phyloP scores from a whole-genome alignment of 2,797 vertebrate species.

The Helarctos malayanus region DNA sequence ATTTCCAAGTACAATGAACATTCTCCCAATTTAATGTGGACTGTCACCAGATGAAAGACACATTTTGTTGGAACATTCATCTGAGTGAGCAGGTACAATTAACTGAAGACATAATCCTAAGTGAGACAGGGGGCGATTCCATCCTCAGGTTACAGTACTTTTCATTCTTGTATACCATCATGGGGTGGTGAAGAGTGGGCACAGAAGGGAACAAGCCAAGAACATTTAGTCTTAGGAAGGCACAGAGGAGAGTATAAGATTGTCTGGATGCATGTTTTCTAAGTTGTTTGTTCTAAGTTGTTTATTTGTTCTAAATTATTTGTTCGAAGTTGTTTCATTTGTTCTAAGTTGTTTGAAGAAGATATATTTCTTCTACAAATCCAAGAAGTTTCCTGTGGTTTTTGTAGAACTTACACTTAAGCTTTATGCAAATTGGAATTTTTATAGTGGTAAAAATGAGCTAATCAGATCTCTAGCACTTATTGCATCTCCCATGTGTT shows the following conservation, averaged over 20 bases:
- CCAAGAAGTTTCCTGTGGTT: background rate
- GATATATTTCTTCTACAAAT: background rate
- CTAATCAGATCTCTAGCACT: background rate
- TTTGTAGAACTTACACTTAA: background rate
- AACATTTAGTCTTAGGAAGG: background rate
- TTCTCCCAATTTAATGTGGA: background rate
- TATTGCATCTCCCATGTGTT: background rate
- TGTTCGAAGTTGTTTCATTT: constrained; percentile 3
- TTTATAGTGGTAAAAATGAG: background rate
- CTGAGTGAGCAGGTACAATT: background rate
- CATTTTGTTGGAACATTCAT: background rate
- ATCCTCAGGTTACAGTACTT: background rate
- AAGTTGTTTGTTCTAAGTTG: background rate
- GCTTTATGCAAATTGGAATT: background rate
- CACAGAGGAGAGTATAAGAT: background rate
- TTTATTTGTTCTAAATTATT: background rate
- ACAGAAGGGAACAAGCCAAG: background rate
- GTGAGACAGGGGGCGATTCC: background rate
- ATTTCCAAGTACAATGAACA: background rate
- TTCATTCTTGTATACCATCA: background rate
- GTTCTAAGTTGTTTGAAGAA: background rate
- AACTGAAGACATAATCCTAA: background rate
- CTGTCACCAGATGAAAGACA: background rate
- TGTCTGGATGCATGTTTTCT: background rate
- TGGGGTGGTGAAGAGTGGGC: background rate